A percentile compares a stretch with the other conserved stretches of the same genome.
These are phyloP conservation scores for Thunnus maccoyii DNA, from an alignment of 2,113 vertebrate genomes.

Conservation along the genomic window DNA sequence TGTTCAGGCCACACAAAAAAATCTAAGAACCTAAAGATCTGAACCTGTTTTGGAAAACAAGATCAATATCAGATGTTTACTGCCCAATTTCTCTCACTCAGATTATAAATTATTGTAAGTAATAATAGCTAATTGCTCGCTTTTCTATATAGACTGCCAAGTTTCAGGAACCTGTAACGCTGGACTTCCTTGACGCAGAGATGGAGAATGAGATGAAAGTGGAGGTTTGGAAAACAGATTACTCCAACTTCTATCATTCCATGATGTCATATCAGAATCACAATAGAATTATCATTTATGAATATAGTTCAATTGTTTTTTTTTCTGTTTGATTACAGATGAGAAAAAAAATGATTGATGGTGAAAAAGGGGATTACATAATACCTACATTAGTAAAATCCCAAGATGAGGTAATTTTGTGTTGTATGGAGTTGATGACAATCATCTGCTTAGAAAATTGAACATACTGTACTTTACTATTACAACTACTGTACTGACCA, in stretches of 20 bases:
- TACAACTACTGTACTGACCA: conserved; percentile 15
- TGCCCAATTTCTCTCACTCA: background rate
- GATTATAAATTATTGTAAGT: background rate
- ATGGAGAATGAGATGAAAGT: conserved; percentile 82
- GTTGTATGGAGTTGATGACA: background rate
- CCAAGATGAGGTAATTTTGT: conserved; percentile 93
- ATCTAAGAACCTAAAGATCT: background rate
- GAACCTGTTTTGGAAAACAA: conserved; percentile 11
- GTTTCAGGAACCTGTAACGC: conserved; percentile 83
- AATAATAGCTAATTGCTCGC: conserved; percentile 27
- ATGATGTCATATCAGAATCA: conserved; percentile 5
- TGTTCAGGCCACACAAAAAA: background rate
- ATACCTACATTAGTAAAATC: conserved; percentile 94
- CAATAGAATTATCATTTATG: background rate
- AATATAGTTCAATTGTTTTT: background rate
- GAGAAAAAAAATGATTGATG: conserved; percentile 94
- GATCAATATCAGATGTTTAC: conserved; percentile 22
- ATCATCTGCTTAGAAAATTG: background rate
- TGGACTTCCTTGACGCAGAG: conserved; percentile 86
- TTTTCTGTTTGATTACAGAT: conserved; percentile 83
- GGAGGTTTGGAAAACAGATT: conserved; percentile 67
- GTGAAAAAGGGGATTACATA: conserved; percentile 84
- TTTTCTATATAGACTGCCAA: conserved; percentile 70
- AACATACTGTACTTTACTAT: background rate
- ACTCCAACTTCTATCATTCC: background rate